phyloP scores from a whole-genome alignment of 2,113 vertebrate genomes.

The Lasiurus borealis region DNA sequence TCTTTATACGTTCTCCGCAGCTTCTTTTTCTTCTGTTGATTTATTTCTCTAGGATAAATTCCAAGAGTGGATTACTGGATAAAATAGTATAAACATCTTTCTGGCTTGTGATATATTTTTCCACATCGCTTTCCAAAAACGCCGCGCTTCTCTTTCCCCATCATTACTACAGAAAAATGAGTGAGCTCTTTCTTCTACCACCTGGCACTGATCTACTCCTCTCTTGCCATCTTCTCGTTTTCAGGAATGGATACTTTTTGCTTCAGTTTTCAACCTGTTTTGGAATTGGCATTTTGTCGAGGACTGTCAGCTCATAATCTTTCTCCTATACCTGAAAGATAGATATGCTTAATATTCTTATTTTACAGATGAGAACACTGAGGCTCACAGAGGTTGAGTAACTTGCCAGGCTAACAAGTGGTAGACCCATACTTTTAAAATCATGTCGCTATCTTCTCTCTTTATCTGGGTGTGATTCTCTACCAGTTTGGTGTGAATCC shows the following conservation, averaged over 20 bases:
- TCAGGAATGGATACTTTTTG: constrained; percentile 4
- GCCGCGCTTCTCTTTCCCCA: constrained; percentile 20
- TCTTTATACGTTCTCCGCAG: neutral
- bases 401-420: neutral
- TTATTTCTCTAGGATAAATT: constrained; percentile 79
- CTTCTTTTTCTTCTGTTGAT: constrained; percentile 74
- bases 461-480: neutral
- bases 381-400: neutral
- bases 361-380: neutral
- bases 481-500: neutral
- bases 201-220: constrained; percentile 27
- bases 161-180: neutral
- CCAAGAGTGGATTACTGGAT: constrained; percentile 76
- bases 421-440: neutral
- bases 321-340: neutral
- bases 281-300: neutral
- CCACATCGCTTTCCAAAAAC: constrained; percentile 78
- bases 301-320: neutral
- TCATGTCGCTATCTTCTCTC: neutral
- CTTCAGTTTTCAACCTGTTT: constrained; percentile 20
- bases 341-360: neutral
- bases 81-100: constrained; percentile 78
- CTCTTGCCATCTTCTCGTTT: neutral
- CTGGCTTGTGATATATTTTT: constrained; percentile 79
- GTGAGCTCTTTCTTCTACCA: constrained; percentile 20